Base-by-base conservation (phyloP, 53 echinoderm and acorn worm species). In the Hippasteria phrygiana region DNA sequence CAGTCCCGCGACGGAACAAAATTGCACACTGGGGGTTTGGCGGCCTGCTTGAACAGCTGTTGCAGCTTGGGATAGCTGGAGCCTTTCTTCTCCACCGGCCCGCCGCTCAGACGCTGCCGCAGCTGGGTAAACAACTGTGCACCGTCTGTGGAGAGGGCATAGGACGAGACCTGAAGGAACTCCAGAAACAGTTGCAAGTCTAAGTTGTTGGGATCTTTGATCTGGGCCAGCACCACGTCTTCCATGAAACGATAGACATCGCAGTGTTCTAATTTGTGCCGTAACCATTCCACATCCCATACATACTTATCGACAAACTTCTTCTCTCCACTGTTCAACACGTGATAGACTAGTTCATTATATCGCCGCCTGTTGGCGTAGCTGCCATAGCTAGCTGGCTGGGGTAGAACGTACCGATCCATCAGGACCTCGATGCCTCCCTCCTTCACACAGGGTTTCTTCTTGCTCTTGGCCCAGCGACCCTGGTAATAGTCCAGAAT, bases 271-370 rank as follows among this genome's bases (percentile, higher is more conserved):
- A 97, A 88, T 67, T 97, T 97, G 43, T 48, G 45, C 29, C 88
- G 88, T 31, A 97, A 34, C 97, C 97, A 97, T 27, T 95, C 92
- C 28, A 90, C 78, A 56, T 97, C 90, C 97, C 97, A 97, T 20
- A 97, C 73, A 75, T 94, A 95, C 74, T 92, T 90, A 42, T 95
- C 91, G 48, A 87, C 90, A 87, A 91, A 97, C 37, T 91, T 94
- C 89, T 95, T 92, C 50, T 97, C 97, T 12, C 97, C 97, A 27
- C 92, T 87, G 66, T 92, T 74, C 73, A 95, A 93, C 6, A 92
- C 91, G 67, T 97, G 97, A 90, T 95, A 94, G 3, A 89, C 91
- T 28, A 97, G 90, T 83, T 97, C 97, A 46, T 89, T 77, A 75
- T 91, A 93, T 73, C 88, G 92, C 12, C 97, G 86, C 28, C 89